Evolutionary conservation across 35 echinoderm and acorn worm genomes (phyloP).

Genomic region (Apostichopus japonicus): DNA sequence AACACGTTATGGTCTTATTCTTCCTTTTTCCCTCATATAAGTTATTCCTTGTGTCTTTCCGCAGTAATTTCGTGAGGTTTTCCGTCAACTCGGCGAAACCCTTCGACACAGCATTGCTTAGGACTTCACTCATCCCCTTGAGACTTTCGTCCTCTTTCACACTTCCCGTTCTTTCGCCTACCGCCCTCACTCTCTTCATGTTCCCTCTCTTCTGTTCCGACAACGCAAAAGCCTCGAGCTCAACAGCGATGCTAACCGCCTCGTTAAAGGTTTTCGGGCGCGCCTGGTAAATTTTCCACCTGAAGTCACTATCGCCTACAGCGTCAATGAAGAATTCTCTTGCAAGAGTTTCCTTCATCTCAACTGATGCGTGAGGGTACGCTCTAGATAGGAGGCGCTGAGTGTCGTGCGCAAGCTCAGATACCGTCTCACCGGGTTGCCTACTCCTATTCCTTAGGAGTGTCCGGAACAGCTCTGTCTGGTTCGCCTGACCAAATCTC

Average conservation of each 20-base stretch:
- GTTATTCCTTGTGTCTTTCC: not conserved
- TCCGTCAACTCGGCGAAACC: not conserved
- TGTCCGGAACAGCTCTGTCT: not conserved
- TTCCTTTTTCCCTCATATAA: not conserved
- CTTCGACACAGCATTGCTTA: conserved; percentile 6
- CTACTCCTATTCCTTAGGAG: not conserved
- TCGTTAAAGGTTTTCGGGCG: not conserved
- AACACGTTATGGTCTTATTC: not conserved
- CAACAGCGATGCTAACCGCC: conserved; percentile 20
- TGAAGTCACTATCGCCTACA: too few species aligned
- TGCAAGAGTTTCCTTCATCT: not conserved
- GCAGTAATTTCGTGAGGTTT: not conserved
- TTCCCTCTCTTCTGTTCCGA: not conserved
- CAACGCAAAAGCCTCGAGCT: not conserved
- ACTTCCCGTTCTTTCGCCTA: too few species aligned
- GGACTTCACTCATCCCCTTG: not conserved
- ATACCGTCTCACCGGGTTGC: not conserved
- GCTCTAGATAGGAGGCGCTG: not conserved
- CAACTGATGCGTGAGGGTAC: not conserved
- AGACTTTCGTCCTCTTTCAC: too few species aligned
- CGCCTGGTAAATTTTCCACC: too few species aligned
- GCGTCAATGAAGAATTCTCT: not conserved
- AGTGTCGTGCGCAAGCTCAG: conserved; percentile 4
- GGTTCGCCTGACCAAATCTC: conserved; percentile 8
- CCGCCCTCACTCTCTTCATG: not conserved